Conservation (phyloP, 2,797 vertebrate species). For the Botia kubotai region DNA sequence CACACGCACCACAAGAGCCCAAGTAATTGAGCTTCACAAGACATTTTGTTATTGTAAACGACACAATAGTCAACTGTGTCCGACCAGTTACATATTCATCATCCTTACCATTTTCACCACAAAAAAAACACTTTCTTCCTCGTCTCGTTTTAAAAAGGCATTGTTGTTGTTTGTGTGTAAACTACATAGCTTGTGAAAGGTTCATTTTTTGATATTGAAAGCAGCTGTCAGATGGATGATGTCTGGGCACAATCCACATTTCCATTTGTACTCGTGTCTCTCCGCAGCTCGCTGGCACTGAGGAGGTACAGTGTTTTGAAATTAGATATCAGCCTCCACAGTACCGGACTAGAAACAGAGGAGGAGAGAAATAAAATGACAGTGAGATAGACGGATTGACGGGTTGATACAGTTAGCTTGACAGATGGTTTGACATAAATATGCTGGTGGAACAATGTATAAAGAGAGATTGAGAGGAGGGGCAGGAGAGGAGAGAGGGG, state of each 20-base stretch:
- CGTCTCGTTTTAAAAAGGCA: not conserved
- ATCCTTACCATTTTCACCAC: constrained; percentile 28
- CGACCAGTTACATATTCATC: constrained; percentile 31
- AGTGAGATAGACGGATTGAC: constrained; percentile 63
- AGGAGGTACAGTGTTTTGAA: constrained; percentile 57
- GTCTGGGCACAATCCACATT: constrained; percentile 48
- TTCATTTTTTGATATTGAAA: constrained; percentile 55
- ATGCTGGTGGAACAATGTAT: constrained; percentile 62
- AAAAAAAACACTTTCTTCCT: not conserved
- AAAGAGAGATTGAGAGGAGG: constrained; percentile 32
- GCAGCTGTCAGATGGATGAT: constrained; percentile 58
- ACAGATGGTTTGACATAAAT: constrained; percentile 65
- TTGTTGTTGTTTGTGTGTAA: constrained; percentile 39
- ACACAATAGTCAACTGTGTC: constrained; percentile 51
- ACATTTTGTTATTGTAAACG: constrained; percentile 59
- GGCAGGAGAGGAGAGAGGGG: constrained; percentile 4
- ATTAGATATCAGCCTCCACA: constrained; percentile 51
- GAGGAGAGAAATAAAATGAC: constrained; percentile 45
- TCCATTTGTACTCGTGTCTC: constrained; percentile 53
- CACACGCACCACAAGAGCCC: constrained; percentile 62
- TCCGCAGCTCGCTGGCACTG: constrained; percentile 33
- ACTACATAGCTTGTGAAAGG: constrained; percentile 37
- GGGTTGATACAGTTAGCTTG: constrained; percentile 65
- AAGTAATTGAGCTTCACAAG: constrained; percentile 70
- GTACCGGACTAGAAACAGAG: constrained; percentile 40